These are phyloP conservation scores for Sebastes itinus DNA, from an alignment of 2,797 vertebrate species.

Conservation along the genomic window DNA sequence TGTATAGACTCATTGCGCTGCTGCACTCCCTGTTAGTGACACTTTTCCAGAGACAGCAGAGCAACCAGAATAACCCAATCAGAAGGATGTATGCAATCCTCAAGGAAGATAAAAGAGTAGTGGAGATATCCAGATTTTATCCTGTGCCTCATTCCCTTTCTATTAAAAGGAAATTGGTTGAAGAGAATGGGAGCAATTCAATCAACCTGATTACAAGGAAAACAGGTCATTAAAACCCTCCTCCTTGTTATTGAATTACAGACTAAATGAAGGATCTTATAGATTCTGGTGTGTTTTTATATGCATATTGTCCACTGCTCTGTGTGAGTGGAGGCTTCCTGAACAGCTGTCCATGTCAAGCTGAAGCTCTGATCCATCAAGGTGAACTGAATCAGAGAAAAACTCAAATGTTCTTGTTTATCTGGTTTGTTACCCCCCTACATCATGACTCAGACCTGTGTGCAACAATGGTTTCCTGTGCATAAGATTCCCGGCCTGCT, in stretches of 20 bases:
- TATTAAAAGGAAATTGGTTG: conserved; percentile 71
- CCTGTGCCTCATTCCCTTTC: conserved; percentile 60
- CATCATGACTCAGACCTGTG: conserved; percentile 55
- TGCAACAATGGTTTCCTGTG: conserved; percentile 23
- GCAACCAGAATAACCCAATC: conserved; percentile 43
- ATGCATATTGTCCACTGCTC: conserved; percentile 10
- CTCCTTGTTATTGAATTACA: conserved; percentile 40
- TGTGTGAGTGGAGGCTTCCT: not conserved
- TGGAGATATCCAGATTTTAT: conserved; percentile 52
- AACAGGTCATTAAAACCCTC: conserved; percentile 64
- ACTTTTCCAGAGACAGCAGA: conserved; percentile 51
- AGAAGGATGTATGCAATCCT: conserved; percentile 31
- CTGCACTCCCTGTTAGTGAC: conserved; percentile 61
- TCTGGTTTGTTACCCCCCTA: conserved; percentile 1
- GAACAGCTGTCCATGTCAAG: conserved; percentile 34
- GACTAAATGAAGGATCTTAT: conserved; percentile 22
- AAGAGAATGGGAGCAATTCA: conserved; percentile 65
- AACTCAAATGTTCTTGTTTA: conserved; percentile 25
- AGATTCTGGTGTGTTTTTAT: conserved; percentile 6
- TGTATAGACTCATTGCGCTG: conserved; percentile 65
- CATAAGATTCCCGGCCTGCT: not conserved
- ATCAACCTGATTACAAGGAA: conserved; percentile 73
- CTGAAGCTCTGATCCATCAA: conserved; percentile 53
- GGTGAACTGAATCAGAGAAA: conserved; percentile 22
- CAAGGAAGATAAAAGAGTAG: not conserved